Conservation (phyloP, 2,113 vertebrate genomes). For the Sinocyclocheilus anshuiensis region DNA sequence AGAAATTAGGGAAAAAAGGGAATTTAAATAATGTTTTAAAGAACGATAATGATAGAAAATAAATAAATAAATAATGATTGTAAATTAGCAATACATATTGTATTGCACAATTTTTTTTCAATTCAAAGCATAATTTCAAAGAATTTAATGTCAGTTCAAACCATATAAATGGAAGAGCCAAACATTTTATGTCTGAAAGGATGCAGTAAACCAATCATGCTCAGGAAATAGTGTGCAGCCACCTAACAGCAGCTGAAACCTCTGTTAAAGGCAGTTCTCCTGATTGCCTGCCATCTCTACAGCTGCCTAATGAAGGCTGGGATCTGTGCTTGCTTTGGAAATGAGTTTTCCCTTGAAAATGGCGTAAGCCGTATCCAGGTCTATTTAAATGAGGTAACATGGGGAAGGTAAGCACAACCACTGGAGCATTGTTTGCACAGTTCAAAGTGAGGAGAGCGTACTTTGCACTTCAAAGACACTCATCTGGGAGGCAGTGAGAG, state of each 20-base stretch:
- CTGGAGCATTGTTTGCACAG: conserved; percentile 85
- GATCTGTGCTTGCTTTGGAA: conserved; percentile 74
- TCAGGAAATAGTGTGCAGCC: neutral
- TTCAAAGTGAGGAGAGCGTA: conserved; percentile 86
- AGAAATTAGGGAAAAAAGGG: no score
- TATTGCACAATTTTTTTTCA: neutral
- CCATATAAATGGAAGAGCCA: neutral
- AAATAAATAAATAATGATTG: no score
- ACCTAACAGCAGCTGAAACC: conserved; percentile 30
- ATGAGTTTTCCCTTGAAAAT: conserved; percentile 80
- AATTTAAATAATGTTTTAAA: no score
- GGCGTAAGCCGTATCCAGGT: conserved; percentile 78
- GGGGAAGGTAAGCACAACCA: conserved; percentile 83
- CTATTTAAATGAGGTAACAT: conserved; percentile 85
- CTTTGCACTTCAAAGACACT: conserved; percentile 87
- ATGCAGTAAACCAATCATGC: neutral
- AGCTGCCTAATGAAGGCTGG: conserved; percentile 79
- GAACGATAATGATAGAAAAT: no score
- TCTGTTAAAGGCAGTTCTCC: conserved; percentile 54
- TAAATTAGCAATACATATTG: no score
- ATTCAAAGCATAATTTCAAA: neutral
- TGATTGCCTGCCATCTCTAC: conserved; percentile 72
- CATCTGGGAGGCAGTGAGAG: conserved; percentile 81
- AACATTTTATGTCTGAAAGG: neutral
- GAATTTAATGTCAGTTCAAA: neutral